These are phyloP conservation scores for Sternarchorhynchus goeldii DNA, from an alignment of 2,797 vertebrate species.

Conservation along the genomic window DNA sequence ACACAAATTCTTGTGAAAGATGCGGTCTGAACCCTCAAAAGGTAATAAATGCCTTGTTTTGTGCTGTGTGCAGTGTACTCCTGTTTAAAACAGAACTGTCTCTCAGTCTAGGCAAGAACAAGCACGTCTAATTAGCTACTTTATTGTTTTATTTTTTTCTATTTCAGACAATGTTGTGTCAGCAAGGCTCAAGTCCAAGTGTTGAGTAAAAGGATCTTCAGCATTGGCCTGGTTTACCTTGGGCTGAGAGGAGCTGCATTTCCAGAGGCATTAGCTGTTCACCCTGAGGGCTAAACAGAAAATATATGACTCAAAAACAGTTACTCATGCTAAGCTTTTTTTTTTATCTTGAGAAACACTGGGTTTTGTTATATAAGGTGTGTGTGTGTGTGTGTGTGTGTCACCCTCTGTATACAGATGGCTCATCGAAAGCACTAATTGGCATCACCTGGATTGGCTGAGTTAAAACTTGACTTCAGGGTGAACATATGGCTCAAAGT, in stretches of 20 bases:
- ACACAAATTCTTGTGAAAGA: background rate
- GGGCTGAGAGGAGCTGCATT: background rate
- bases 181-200: background rate
- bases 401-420: background rate
- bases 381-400: background rate
- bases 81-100: background rate
- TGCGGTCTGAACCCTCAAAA: background rate
- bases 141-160: too few relatives aligned
- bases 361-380: background rate
- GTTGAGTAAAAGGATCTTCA: background rate
- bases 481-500: slow-evolving; percentile 8
- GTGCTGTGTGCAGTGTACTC: background rate
- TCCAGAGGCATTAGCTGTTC: background rate
- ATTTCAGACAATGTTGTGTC: background rate
- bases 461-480: background rate
- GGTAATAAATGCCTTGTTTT: background rate
- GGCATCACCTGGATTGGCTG: background rate
- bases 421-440: background rate
- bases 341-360: background rate
- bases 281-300: slow-evolving; percentile 19
- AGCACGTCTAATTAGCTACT: background rate
- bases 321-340: slow-evolving; percentile 1
- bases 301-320: slow-evolving; percentile 13
- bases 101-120: slow-evolving; percentile 20
- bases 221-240: background rate